phyloP scores from a whole-genome alignment of 2,888 invertebrate species.

The Mantis religiosa region DNA sequence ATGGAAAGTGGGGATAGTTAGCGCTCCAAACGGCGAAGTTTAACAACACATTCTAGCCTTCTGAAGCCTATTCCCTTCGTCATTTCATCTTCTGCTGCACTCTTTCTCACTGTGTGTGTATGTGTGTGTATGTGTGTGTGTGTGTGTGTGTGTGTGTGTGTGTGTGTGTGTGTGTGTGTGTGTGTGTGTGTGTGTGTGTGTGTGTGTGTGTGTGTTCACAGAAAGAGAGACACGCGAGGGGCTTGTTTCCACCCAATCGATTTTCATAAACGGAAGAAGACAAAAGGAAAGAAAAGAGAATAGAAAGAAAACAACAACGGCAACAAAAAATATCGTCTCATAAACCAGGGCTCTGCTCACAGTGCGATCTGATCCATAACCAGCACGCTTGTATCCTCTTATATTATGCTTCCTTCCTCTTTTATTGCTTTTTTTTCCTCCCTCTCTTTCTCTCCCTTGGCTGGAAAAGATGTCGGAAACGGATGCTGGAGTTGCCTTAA shows the following conservation, averaged over 20 bases:
- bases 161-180: no score
- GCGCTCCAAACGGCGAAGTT: background rate
- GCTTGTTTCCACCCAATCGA: constrained; percentile 1
- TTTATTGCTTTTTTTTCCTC: background rate
- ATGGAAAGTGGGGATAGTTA: background rate
- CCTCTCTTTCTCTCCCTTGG: background rate
- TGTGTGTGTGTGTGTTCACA: background rate
- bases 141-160: no score
- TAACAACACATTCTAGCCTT: background rate
- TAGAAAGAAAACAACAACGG: background rate
- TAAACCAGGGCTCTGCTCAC: background rate
- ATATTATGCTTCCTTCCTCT: background rate
- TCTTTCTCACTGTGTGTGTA: background rate
- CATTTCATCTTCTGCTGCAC: background rate
- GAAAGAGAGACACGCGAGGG: background rate
- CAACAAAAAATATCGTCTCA: background rate
- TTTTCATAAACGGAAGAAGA: background rate
- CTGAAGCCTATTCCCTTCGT: background rate
- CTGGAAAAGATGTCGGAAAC: background rate
- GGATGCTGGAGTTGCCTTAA: background rate
- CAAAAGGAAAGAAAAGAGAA: background rate
- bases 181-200: background rate
- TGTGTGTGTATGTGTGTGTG: no score
- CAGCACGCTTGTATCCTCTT: background rate
- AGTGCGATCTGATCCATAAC: background rate